Evolutionary conservation across 2,888 invertebrate species (phyloP), one percentile per base, ranked within the genome.

Genomic region (Morpho deidamia): DNA sequence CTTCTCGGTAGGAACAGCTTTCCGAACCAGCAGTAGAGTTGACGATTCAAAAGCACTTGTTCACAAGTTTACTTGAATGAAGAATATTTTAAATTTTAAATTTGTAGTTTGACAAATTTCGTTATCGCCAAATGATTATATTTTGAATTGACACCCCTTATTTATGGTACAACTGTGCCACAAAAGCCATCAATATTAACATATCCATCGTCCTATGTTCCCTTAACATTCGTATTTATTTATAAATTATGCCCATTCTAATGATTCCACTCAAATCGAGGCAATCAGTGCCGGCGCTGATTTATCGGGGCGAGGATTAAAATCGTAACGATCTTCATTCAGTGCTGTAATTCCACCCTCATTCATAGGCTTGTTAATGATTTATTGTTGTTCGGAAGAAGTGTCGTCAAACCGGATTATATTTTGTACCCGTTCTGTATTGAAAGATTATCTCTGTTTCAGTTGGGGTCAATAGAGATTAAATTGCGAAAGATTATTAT

Each of bases 281-380:
- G 55, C 57, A 60, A 65, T 61, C 61, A 60, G 53, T 38, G 53
- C 48, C 60, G 60, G 62, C 60, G 61, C 64, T 62, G 64, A 67
- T 66, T 66, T 64, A 66, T 67, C 53, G 63, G 51, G 43, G 58
- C 48, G 54, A 56, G 65, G 61, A 65, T 67, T 65, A 62, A 65
- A 66, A 59, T 62, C 56, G 58, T 65, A 66, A 66, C 60, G 58
- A 57, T 51, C 50, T 58, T 63, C 62, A 62, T 66, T 67, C 56
- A 55, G 54, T 56, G 39, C 59, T 51, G 58, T 62, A 62, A 64
- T 60, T 56, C 54, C 51, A 49, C 56, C 56, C 61, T 56, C 60
- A 63, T 64, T 66, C 60, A 56, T 48, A 38, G 51, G 44, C 41
- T 51, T 60, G 59, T 53, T 63, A 61, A 64, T 63, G 65, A 66